Conservation (phyloP, 2,113 vertebrate genomes). For the Sus scrofa region DNA sequence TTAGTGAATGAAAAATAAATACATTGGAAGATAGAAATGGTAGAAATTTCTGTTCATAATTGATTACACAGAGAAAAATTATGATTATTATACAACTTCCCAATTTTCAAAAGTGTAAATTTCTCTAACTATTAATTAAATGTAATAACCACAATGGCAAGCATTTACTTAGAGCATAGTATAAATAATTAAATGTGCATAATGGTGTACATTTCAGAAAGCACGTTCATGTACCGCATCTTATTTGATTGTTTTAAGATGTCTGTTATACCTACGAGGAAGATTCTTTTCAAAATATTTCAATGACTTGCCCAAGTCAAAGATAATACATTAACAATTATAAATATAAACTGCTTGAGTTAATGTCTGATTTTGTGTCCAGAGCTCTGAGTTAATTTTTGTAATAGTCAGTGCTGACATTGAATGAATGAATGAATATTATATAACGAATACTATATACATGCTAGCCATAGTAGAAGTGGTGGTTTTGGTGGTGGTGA, state of each 20-base stretch:
- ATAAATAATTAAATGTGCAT: not conserved
- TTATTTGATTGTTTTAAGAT: conserved; percentile 13
- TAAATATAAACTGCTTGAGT: not conserved
- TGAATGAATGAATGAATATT: not conserved
- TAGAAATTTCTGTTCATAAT: not conserved
- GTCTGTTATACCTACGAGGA: not conserved
- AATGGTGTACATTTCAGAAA: not conserved
- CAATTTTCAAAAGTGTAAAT: not conserved
- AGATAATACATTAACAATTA: not conserved
- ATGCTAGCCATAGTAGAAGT: not conserved
- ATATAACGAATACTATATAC: not conserved
- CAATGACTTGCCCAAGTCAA: not conserved
- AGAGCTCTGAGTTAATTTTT: not conserved
- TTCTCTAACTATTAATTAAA: conserved; percentile 32
- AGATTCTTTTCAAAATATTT: not conserved
- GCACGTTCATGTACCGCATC: not conserved
- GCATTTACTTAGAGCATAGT: not conserved
- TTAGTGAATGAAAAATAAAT: conserved; percentile 9
- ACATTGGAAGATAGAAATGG: not conserved
- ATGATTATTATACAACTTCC: not conserved
- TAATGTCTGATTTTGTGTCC: not conserved
- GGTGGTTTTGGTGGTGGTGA: not conserved
- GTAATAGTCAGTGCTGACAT: not conserved
- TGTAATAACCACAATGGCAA: not conserved
- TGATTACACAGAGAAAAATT: not conserved